A percentile compares a stretch with the other conserved stretches of the same genome.
These are phyloP conservation scores for Lutjanus campechanus DNA, from an alignment of 2,797 vertebrate species.

Conservation along the genomic window DNA sequence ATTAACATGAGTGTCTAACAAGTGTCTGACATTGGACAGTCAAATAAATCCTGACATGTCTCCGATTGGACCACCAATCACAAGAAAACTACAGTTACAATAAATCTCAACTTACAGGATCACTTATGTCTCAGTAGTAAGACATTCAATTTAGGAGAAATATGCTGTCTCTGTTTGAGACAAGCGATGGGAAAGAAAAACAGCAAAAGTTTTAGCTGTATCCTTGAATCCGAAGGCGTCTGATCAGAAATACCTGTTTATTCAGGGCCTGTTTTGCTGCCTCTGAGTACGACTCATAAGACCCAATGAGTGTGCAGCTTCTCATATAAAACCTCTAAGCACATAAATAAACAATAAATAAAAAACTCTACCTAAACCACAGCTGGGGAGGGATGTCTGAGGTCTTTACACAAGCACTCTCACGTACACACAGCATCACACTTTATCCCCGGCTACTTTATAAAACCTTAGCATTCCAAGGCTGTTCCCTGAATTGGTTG, in stretches of 20 bases:
- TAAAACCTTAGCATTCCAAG: constrained; percentile 54
- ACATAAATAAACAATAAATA: constrained; percentile 39
- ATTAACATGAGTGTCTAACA: not conserved
- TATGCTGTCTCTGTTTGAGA: not conserved
- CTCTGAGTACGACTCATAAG: not conserved
- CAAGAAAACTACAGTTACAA: not conserved
- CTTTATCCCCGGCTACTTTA: constrained; percentile 28
- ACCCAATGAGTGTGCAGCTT: constrained; percentile 1
- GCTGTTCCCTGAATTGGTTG: constrained; percentile 36
- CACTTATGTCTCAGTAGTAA: not conserved
- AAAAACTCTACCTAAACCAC: constrained; percentile 39
- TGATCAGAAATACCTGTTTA: constrained; percentile 24
- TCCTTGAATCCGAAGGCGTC: constrained; percentile 5
- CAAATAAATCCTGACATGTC: not conserved
- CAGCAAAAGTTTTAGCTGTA: not conserved
- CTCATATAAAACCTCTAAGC: constrained; percentile 37
- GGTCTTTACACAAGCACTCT: constrained; percentile 5
- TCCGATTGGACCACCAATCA: not conserved
- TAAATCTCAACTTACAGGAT: not conserved
- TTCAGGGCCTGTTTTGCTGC: not conserved
- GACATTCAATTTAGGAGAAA: not conserved
- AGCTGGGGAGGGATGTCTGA: constrained; percentile 38
- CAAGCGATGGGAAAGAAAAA: not conserved
- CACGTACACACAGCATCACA: constrained; percentile 14
- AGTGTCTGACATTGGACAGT: not conserved